These are phyloP conservation scores for Acanthaster planci DNA, from an alignment of 35 echinoderm and acorn worm genomes.

Conservation along the genomic window DNA sequence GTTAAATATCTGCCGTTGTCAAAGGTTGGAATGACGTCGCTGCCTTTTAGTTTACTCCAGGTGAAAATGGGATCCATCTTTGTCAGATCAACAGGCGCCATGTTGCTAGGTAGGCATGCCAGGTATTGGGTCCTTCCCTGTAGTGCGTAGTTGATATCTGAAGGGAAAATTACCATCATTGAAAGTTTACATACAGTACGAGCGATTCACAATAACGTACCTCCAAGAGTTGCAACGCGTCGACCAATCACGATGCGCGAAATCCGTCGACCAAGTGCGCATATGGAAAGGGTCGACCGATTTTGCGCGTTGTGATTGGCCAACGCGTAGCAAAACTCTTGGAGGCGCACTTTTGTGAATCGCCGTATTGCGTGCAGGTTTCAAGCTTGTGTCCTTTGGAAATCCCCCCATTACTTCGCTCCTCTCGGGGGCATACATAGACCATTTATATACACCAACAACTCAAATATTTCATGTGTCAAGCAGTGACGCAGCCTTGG, in stretches of 20 bases:
- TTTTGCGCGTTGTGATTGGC: too few species aligned
- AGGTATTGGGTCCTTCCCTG: background rate
- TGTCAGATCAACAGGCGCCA: background rate
- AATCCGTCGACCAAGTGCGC: too few species aligned
- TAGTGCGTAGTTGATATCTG: background rate
- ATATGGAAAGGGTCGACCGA: too few species aligned
- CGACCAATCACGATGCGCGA: too few species aligned
- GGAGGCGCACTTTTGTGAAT: too few species aligned
- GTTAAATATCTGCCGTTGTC: background rate
- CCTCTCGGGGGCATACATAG: background rate
- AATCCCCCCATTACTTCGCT: background rate
- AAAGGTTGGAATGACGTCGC: background rate
- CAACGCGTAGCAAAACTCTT: too few species aligned
- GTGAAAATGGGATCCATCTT: background rate
- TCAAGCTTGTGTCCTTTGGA: background rate
- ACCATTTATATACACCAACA: background rate
- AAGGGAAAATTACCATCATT: background rate
- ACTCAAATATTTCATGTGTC: background rate
- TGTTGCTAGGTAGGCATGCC: slow-evolving; percentile 12
- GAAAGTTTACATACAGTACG: background rate
- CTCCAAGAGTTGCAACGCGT: too few species aligned
- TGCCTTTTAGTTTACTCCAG: background rate
- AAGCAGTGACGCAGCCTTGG: background rate
- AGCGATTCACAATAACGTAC: too few species aligned
- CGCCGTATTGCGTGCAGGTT: background rate